Conservation (phyloP, 53 echinoderm and acorn worm genomes). For the Crossaster papposus region DNA sequence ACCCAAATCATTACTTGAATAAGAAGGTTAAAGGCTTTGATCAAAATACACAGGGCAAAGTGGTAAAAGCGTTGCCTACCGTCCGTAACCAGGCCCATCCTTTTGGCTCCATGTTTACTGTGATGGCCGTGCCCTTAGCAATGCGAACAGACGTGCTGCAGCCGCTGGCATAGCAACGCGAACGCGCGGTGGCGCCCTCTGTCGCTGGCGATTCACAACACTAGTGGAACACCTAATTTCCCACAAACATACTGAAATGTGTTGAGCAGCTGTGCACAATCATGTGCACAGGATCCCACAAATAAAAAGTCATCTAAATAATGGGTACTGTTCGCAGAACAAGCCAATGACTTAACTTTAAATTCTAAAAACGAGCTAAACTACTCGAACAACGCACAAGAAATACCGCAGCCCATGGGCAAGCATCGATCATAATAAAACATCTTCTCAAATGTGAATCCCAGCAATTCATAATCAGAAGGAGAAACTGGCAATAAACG, state of each 20-base stretch:
- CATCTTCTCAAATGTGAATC: neutral
- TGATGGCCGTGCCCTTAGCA: no score
- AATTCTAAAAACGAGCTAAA: slow-evolving; percentile 15
- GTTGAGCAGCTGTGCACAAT: neutral
- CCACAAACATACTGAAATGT: neutral
- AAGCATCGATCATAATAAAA: slow-evolving; percentile 31
- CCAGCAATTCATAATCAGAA: slow-evolving; percentile 25
- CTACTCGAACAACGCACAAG: slow-evolving; percentile 17
- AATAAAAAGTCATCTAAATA: slow-evolving; percentile 17
- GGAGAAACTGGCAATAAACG: slow-evolving; percentile 25
- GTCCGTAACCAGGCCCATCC: no score
- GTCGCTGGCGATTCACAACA: no score
- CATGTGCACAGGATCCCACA: neutral
- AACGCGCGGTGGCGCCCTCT: no score
- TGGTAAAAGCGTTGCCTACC: no score
- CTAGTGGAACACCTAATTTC: neutral
- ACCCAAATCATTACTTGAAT: no score
- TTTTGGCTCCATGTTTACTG: no score
- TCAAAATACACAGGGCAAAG: no score
- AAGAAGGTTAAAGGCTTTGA: no score
- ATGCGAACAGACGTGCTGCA: no score
- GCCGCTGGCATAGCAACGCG: no score
- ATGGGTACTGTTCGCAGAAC: neutral
- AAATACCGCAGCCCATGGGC: slow-evolving; percentile 12
- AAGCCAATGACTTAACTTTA: neutral